Conservation (phyloP, 2,113 vertebrate species). For the Odocoileus virginianus region DNA sequence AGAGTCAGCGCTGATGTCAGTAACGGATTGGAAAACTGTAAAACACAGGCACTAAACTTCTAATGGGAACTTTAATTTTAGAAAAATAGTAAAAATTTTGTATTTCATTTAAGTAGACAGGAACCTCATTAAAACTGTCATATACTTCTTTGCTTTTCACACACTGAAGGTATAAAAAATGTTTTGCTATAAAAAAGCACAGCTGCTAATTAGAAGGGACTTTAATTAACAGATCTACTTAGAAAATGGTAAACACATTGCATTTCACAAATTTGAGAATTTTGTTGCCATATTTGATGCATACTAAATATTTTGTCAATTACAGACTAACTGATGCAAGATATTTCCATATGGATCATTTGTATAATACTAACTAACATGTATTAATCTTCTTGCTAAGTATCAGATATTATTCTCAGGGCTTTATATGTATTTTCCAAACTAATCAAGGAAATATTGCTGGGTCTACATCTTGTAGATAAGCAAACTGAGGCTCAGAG, state of each 20-base stretch:
- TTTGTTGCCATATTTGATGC: neutral
- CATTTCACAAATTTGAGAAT: constrained; percentile 12
- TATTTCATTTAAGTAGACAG: constrained; percentile 30
- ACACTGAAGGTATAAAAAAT: constrained; percentile 40
- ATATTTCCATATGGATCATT: neutral
- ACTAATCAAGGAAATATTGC: neutral
- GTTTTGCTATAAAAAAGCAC: constrained; percentile 28
- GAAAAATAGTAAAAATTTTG: constrained; percentile 15
- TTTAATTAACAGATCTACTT: constrained; percentile 47
- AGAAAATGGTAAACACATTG: constrained; percentile 6
- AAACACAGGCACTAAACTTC: constrained; percentile 12
- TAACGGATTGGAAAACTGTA: neutral
- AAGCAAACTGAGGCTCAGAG: neutral
- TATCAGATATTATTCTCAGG: neutral
- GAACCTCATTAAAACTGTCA: constrained; percentile 50
- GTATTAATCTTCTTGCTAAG: neutral
- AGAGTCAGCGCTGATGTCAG: neutral
- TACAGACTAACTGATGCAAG: neutral
- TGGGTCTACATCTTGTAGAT: neutral
- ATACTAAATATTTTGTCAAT: constrained; percentile 25
- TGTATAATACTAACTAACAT: neutral
- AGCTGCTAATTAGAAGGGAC: constrained; percentile 44
- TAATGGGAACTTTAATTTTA: constrained; percentile 13
- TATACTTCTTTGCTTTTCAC: neutral
- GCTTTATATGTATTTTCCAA: neutral